Evolutionary conservation across 2,888 invertebrate species (phyloP).

Genomic region (Trichacis sp.): DNA sequence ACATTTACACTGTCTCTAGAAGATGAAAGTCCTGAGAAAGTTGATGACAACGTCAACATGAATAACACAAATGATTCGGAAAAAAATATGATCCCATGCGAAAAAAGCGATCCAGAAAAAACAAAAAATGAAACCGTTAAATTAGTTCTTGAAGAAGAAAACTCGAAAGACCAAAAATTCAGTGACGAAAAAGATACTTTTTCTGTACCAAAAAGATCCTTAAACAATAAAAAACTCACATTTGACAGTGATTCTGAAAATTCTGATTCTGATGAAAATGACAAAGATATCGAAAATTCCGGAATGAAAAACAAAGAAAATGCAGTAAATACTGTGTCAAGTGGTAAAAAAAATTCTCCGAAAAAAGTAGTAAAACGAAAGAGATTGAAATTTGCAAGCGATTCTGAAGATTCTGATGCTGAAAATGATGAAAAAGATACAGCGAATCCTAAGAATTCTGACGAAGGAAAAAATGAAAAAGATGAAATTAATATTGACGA

Average conservation of each 20-base stretch:
- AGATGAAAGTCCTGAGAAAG: no score
- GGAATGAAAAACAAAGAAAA: not conserved
- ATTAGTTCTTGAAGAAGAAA: not conserved
- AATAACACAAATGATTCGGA: not conserved
- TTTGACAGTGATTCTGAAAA: not conserved
- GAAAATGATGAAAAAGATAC: no score
- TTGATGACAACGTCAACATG: no score
- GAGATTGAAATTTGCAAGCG: no score
- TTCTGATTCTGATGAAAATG: not conserved
- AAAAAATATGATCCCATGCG: no score
- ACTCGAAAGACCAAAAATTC: not conserved
- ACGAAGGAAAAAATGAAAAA: no score
- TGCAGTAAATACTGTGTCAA: not conserved
- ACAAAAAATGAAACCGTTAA: not conserved
- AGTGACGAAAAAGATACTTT: not conserved
- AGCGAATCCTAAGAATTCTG: no score
- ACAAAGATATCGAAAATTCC: not conserved
- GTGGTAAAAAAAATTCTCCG: no score
- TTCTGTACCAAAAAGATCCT: not conserved
- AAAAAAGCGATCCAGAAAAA: no score
- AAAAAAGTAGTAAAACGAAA: no score
- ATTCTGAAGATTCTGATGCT: no score
- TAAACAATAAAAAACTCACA: not conserved
- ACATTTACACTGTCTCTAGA: no score
- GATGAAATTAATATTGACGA: conserved; percentile 1